phyloP scores from a whole-genome alignment of 2,888 invertebrate genomes.

The Torymus texanus region DNA sequence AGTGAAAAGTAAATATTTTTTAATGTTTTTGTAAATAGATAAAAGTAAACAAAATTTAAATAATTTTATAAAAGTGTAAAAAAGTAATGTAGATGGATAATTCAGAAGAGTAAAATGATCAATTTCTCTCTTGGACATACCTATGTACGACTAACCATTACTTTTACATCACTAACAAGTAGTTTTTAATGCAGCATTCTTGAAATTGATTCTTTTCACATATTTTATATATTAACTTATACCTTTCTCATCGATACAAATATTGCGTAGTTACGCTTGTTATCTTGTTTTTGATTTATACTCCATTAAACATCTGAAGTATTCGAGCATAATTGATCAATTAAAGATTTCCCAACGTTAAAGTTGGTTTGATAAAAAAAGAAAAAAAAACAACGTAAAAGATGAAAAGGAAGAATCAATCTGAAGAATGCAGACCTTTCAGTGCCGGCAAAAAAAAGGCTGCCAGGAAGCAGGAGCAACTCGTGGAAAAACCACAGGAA shows the following conservation, averaged over 20 bases:
- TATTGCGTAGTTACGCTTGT: too few relatives aligned
- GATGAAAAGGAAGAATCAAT: constrained; percentile 10
- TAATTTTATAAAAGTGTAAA: too few relatives aligned
- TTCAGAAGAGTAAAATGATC: too few relatives aligned
- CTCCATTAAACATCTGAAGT: too few relatives aligned
- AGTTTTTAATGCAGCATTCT: constrained; percentile 14
- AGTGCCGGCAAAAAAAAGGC: constrained; percentile 7
- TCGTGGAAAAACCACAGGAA: constrained; percentile 29
- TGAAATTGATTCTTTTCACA: constrained; percentile 1
- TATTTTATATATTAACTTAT: too few relatives aligned
- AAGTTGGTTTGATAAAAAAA: neutral
- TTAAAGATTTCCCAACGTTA: neutral
- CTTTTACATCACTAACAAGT: neutral
- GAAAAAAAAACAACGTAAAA: neutral
- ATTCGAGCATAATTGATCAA: neutral
- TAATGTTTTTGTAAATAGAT: too few relatives aligned
- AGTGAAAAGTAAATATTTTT: too few relatives aligned
- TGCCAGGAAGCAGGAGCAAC: constrained; percentile 30
- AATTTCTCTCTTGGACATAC: constrained; percentile 6
- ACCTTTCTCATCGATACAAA: too few relatives aligned
- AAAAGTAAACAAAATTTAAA: too few relatives aligned
- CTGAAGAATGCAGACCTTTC: constrained; percentile 29
- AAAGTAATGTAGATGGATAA: too few relatives aligned
- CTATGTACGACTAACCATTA: neutral
- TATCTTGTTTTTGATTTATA: too few relatives aligned